Evolutionary conservation across 2,113 vertebrate genomes (phyloP).

Genomic region (Xiphophorus maculatus): DNA sequence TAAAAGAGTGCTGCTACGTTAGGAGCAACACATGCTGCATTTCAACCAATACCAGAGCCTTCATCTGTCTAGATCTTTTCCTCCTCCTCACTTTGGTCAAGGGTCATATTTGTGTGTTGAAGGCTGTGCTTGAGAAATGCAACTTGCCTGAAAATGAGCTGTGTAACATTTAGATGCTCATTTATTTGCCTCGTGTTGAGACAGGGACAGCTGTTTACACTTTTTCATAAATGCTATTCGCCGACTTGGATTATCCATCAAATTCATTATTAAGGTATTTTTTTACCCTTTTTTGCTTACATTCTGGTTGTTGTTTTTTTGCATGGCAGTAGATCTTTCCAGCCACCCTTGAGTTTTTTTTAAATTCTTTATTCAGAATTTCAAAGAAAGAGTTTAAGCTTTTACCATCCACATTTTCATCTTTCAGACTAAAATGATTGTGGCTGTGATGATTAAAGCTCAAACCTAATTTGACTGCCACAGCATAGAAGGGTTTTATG

Average conservation of each 20-base stretch:
- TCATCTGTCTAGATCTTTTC: constrained; percentile 40
- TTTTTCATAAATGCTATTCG: constrained; percentile 15
- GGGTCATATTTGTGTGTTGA: constrained; percentile 13
- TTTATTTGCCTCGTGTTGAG: constrained; percentile 36
- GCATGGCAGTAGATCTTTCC: not conserved
- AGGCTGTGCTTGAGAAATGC: not conserved
- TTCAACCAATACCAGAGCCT: constrained; percentile 19
- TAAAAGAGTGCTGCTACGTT: constrained; percentile 32
- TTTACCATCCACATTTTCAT: not conserved
- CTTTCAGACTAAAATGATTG: not conserved
- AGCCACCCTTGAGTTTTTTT: not conserved
- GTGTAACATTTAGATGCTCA: constrained; percentile 11
- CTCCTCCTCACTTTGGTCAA: constrained; percentile 17
- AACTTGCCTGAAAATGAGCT: constrained; percentile 29
- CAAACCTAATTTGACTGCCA: not conserved
- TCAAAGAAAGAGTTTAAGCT: not conserved
- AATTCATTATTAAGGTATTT: not conserved
- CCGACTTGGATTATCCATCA: constrained; percentile 16
- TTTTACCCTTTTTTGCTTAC: not conserved
- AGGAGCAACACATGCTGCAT: constrained; percentile 26
- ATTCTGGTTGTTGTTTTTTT: not conserved
- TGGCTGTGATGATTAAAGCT: not conserved
- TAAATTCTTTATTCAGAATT: not conserved
- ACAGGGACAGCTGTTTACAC: constrained; percentile 19
- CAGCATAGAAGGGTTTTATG: not conserved